Base-by-base conservation (phyloP, 1,140 invertebrate genomes). In the Aphidius ervi region DNA sequence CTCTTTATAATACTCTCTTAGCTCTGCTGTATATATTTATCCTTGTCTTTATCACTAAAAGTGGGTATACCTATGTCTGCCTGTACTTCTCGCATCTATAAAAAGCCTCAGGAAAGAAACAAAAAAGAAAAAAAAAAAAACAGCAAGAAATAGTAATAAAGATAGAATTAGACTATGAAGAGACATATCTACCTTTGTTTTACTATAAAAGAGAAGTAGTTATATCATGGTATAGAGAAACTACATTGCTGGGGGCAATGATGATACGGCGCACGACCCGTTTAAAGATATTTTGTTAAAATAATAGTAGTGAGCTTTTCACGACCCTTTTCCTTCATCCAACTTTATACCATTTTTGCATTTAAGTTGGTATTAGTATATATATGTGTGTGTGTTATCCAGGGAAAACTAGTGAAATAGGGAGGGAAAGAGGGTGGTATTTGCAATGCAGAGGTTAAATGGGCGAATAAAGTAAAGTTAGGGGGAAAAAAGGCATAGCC, bases 391-490 rank as follows among this genome's bases (percentile, higher is more conserved):
- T 41, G 40, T 43, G 59, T 48, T 52, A 45, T 39, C 40, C 9
- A 46, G 9, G 43, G 20, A 10, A 46, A 10, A 46, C 16, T 7
- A 55, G 31, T 9, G 45, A 23, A 63, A 73, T 74, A 76, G 74
- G 16, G 16, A 78, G 71, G 70, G 23, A 3, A 3, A 31, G 4
- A 31, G 76, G 77, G 76, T 76, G 77, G 77, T 74, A 80, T 80
- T 80, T 80, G 76, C 77, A 80, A 80, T 79, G 78, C 78, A 78
- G 78, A 78, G 78, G 74, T 79, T 80, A 80, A 80, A 78, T 77
- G 72, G 72, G 69, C 72, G 60, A 47, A 55, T 52, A 50, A 58
- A 59, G 66, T 39, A 58, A 49, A 64, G 68, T 50, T 50, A 53
- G 48, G 40, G 62, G 43, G 56, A 65, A 45, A 16, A 46, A 61